phyloP scores from a whole-genome alignment of 2,113 vertebrate species.

The Pomatostomus ruficeps region DNA sequence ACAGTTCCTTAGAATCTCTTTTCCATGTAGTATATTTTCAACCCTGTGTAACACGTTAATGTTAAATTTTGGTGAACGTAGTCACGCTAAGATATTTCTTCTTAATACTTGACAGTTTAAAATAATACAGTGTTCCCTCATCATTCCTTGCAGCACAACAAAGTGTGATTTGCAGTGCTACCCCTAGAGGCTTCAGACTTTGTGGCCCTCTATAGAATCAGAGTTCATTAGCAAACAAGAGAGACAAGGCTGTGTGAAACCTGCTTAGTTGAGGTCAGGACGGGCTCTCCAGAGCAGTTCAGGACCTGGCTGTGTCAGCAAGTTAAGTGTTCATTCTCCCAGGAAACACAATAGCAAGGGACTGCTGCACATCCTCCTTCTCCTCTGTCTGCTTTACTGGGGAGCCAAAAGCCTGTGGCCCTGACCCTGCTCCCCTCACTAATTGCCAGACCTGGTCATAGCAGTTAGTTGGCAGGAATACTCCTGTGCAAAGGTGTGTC shows the following conservation, averaged over 20 bases:
- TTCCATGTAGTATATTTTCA: background rate
- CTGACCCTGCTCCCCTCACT: background rate
- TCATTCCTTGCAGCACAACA: background rate
- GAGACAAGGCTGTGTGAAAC: background rate
- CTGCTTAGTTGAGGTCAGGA: background rate
- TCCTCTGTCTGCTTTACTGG: background rate
- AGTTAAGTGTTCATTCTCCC: background rate
- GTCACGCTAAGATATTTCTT: background rate
- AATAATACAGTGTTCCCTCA: background rate
- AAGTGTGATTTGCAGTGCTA: fast-evolving
- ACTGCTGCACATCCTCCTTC: background rate
- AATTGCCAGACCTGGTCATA: background rate
- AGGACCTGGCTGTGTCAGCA: background rate
- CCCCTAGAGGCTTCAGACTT: background rate
- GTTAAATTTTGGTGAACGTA: background rate
- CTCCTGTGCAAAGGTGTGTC: background rate
- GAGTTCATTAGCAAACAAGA: background rate
- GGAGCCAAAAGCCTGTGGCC: background rate
- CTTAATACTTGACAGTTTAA: background rate
- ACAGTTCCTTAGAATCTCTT: background rate
- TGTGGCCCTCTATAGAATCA: background rate
- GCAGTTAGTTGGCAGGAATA: background rate
- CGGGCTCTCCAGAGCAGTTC: background rate
- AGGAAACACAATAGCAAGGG: background rate
- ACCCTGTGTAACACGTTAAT: background rate